phyloP scores from a whole-genome alignment of 2,797 vertebrate species.

The Oophaga sylvatica region DNA sequence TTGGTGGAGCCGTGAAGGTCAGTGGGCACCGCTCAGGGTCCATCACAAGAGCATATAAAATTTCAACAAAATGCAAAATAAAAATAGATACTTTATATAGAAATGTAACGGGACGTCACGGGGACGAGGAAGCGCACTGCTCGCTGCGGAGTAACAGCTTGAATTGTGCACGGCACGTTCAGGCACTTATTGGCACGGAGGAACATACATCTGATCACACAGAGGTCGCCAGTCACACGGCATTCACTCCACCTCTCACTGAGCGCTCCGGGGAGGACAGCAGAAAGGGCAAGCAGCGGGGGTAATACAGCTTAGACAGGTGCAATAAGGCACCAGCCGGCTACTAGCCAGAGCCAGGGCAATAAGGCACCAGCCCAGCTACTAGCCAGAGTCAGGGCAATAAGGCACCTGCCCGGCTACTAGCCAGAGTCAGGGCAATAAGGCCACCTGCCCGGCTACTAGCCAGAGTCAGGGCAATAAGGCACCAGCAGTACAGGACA shows the following conservation, averaged over 20 bases:
- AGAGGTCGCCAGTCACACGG: not conserved
- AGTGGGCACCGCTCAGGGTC: conserved; percentile 1
- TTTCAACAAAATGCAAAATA: conserved; percentile 44
- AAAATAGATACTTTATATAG: conserved; percentile 58
- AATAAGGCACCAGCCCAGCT: too few species aligned
- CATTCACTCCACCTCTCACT: not conserved
- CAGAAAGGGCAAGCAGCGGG: not conserved
- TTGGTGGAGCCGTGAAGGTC: conserved; percentile 28
- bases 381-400: conserved; percentile 18
- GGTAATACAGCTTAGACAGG: conserved; percentile 36
- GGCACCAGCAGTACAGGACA: conserved; percentile 62
- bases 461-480: conserved; percentile 56
- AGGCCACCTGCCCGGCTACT: not conserved
- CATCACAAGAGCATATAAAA: conserved; percentile 46
- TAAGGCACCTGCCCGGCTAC: not conserved
- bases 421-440: conserved; percentile 1
- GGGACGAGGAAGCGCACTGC: not conserved
- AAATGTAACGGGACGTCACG: conserved; percentile 38
- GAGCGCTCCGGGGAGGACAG: not conserved
- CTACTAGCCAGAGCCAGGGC: not conserved
- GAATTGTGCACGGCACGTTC: conserved; percentile 32
- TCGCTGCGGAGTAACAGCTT: conserved; percentile 4
- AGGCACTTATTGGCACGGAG: conserved; percentile 53
- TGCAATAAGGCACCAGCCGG: not conserved
- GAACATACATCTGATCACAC: not conserved